Evolutionary conservation across 92 coral and sea anemone genomes (phyloP), one percentile per base, ranked within the genome.

Genomic region (Porites divaricata): DNA sequence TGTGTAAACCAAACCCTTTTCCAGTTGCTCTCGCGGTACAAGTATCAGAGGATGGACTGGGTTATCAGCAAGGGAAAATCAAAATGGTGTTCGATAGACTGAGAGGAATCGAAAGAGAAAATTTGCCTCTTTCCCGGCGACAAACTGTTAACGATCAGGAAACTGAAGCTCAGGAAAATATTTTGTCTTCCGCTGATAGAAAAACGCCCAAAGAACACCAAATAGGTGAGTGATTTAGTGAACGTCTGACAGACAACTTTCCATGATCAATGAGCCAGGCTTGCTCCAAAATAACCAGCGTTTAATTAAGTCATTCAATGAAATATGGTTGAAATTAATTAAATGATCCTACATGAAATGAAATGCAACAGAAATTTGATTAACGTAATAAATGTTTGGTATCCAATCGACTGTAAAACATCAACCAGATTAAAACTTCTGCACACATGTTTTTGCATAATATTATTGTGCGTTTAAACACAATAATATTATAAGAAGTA

Each of bases 81-180:
- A 94, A 92, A 76, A 94, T 94, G 98, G 98, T 92, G 88, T 88
- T 84, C 81, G 98, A 89, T 80, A 91, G 92, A 15, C 87, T 94
- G 16, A 88, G 86, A 24, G 98, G 98, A 76, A 79, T 89, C 52
- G 95, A 85, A 25, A 73, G 85, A 8, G 83, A 88, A 78, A 80
- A 84, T 59, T 54, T 87, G 57, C 87, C 77, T 15, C 83, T 84
- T 73, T 77, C 80, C 4, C 58, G 90, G 56, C 90, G 85, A 45
- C 85, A 87, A 70, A 77, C 88, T 25, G 72, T 77, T 12, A 69
- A 81, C 26, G 90, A 81, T 64, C 80, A 75, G 50, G 66, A 84
- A 50, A 51, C 91, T 4, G 65, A 21, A 50, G 95, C 98, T 16
- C 88, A 94, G 67, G 94, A 90, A 58, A 91, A 87, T 77, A 84